Conservation (phyloP, 2,113 vertebrate species). For the Oryzias melastigma region DNA sequence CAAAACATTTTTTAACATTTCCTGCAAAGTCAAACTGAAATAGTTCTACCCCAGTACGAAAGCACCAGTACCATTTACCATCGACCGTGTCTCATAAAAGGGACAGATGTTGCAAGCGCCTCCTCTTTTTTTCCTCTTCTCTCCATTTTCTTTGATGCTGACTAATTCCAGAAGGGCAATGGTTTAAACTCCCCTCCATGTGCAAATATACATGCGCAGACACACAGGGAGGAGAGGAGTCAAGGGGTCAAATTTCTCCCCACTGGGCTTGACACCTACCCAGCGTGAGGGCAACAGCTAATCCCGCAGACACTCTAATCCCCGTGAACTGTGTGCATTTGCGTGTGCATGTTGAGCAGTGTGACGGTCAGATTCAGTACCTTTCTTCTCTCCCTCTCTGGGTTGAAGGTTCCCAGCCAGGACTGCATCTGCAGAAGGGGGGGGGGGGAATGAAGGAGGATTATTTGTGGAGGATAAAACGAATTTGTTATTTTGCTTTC, state of each 20-base stretch:
- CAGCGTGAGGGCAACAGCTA: constrained; percentile 51
- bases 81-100: no score
- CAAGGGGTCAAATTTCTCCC: constrained; percentile 60
- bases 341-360: constrained; percentile 18
- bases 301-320: constrained; percentile 61
- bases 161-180: constrained; percentile 19
- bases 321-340: constrained; percentile 24
- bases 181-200: constrained; percentile 5
- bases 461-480: not conserved
- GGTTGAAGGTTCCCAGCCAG: constrained; percentile 79
- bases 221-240: constrained; percentile 18
- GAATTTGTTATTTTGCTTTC: not conserved
- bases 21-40: no score
- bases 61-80: no score
- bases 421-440: constrained; percentile 73
- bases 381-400: constrained; percentile 76
- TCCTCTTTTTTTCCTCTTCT: no score
- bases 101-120: no score
- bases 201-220: constrained; percentile 12
- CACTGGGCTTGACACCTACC: constrained; percentile 53
- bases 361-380: constrained; percentile 50
- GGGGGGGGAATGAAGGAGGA: constrained; percentile 12
- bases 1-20: no score
- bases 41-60: no score
- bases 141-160: not conserved